phyloP scores from a whole-genome alignment of 1,140 invertebrate species.

The Neodiprion fabricii region DNA sequence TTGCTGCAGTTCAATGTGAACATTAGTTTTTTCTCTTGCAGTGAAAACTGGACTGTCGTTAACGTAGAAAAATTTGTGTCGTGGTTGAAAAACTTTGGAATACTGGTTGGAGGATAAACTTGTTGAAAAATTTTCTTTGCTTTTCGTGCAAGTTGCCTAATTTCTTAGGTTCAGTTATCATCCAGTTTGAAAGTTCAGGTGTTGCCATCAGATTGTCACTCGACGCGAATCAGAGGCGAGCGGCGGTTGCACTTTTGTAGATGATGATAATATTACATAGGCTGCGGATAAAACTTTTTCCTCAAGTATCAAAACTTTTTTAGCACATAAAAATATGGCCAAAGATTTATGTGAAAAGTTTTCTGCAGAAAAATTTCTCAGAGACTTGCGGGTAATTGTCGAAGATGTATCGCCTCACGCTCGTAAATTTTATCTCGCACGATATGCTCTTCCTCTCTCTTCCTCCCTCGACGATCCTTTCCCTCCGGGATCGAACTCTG shows the following conservation, averaged over 20 bases:
- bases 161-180: neutral
- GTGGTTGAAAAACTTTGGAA: too few relatives aligned
- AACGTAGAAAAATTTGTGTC: too few relatives aligned
- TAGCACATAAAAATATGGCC: constrained; percentile 48
- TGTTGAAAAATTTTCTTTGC: too few relatives aligned
- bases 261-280: constrained; percentile 38
- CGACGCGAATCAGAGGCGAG: neutral
- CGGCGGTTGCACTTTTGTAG: constrained; percentile 28
- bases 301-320: constrained; percentile 37
- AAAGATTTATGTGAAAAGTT: constrained; percentile 50
- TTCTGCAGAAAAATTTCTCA: constrained; percentile 30
- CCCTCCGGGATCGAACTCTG: constrained; percentile 13
- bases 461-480: constrained; percentile 12
- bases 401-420: constrained; percentile 41
- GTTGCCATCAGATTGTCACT: neutral
- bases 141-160: too few relatives aligned
- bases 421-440: constrained; percentile 13
- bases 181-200: neutral
- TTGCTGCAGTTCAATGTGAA: too few relatives aligned
- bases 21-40: too few relatives aligned
- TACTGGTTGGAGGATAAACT: too few relatives aligned
- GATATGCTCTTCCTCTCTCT: neutral
- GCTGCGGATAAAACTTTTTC: constrained; percentile 35
- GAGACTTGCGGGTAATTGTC: constrained; percentile 44
- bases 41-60: too few relatives aligned